phyloP scores from a whole-genome alignment of 2,797 vertebrate genomes.

The Tenualosa thibaudeaui region DNA sequence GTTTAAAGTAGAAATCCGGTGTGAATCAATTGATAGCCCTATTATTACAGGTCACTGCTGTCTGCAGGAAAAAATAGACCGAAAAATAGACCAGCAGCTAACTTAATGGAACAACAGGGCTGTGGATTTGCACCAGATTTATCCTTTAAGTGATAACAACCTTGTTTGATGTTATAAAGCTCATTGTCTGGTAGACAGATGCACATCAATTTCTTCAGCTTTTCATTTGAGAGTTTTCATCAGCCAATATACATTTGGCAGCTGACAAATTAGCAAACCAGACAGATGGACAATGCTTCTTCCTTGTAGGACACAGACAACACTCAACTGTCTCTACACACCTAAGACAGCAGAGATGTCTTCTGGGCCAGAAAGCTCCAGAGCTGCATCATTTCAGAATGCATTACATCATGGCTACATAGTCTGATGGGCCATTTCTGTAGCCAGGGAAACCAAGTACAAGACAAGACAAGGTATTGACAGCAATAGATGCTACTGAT shows the following conservation, averaged over 20 bases:
- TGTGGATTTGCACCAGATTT: no score
- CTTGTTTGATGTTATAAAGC: not conserved
- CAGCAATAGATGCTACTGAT: no score
- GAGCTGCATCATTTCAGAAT: not conserved
- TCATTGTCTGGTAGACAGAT: not conserved
- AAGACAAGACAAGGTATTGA: no score
- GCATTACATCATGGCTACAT: not conserved
- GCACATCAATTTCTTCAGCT: not conserved
- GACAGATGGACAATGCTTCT: constrained; percentile 45
- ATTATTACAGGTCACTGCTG: no score
- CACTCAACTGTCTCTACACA: constrained; percentile 8
- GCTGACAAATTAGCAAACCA: constrained; percentile 45
- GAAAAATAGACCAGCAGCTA: no score
- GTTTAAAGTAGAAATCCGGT: not conserved
- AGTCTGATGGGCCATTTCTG: no score
- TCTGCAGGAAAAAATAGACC: no score
- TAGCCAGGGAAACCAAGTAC: no score
- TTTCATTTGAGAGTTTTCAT: not conserved
- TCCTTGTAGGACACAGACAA: constrained; percentile 43
- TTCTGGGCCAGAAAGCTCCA: not conserved
- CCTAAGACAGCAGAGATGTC: not conserved
- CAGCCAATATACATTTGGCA: constrained; percentile 31
- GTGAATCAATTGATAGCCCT: no score
- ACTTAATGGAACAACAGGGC: no score
- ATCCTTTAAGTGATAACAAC: not conserved